These are phyloP conservation scores for Cossypha heuglini DNA, from an alignment of 2,797 vertebrate genomes.

Conservation along the genomic window DNA sequence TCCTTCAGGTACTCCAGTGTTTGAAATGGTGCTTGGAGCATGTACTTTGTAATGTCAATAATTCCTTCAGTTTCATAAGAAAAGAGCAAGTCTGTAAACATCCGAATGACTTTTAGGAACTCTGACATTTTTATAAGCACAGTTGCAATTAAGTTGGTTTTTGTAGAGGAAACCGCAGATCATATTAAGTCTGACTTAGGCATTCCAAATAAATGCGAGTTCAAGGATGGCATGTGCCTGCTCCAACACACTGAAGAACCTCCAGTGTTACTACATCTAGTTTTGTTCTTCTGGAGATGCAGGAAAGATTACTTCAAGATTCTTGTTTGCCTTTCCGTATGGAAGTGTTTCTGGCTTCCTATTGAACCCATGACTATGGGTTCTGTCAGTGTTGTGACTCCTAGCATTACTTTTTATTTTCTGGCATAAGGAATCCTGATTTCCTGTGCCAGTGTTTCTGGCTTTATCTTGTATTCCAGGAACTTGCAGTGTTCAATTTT, in stretches of 20 bases:
- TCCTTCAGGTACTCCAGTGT: background rate
- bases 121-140: background rate
- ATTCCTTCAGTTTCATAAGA: background rate
- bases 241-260: background rate
- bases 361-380: background rate
- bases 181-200: background rate
- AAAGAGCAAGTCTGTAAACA: background rate
- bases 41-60: background rate
- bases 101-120: background rate
- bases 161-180: background rate
- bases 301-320: background rate
- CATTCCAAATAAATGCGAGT: background rate
- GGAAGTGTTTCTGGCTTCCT: background rate
- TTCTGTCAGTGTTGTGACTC: background rate
- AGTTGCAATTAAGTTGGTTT: background rate
- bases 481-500: background rate
- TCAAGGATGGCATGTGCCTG: background rate
- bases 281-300: background rate
- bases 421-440: rapidly evolving
- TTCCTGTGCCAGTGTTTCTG: background rate
- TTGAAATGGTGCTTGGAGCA: background rate
- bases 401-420: background rate
- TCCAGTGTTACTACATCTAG: background rate
- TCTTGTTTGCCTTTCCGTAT: background rate
- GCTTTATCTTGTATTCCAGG: background rate